Conservation (phyloP, 2,113 vertebrate species). For the Oostethus manadensis region DNA sequence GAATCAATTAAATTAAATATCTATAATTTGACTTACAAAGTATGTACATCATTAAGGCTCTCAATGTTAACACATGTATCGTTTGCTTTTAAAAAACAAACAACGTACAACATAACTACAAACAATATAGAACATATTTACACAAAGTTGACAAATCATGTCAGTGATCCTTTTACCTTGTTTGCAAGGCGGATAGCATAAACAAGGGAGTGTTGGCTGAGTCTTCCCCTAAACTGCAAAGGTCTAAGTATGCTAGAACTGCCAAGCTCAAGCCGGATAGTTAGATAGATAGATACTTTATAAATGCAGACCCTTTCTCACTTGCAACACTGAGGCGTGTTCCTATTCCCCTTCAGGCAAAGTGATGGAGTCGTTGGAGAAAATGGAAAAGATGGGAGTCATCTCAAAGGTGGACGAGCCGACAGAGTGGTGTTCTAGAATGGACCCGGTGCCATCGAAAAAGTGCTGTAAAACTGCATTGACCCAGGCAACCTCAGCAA, state of each 20-base stretch:
- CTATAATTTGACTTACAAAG: neutral
- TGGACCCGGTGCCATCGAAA: neutral
- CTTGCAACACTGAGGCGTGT: neutral
- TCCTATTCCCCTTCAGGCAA: no score
- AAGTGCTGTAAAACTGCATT: neutral
- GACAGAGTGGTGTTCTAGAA: no score
- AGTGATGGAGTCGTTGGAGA: no score
- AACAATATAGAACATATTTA: no score
- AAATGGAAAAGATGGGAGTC: no score
- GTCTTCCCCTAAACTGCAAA: neutral
- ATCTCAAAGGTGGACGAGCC: no score
- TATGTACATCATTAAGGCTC: neutral
- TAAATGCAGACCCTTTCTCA: neutral
- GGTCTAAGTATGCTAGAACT: neutral
- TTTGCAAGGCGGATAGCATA: neutral
- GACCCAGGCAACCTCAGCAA: neutral
- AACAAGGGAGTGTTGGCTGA: neutral
- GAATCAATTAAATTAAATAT: conserved; percentile 27
- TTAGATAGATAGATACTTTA: no score
- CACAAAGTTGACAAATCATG: no score
- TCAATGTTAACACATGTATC: no score
- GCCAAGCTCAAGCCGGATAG: neutral
- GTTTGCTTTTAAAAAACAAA: no score
- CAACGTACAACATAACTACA: no score
- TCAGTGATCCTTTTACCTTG: no score